Evolutionary conservation across 1,140 invertebrate genomes (phyloP).

Genomic region (Bombus confusus): DNA sequence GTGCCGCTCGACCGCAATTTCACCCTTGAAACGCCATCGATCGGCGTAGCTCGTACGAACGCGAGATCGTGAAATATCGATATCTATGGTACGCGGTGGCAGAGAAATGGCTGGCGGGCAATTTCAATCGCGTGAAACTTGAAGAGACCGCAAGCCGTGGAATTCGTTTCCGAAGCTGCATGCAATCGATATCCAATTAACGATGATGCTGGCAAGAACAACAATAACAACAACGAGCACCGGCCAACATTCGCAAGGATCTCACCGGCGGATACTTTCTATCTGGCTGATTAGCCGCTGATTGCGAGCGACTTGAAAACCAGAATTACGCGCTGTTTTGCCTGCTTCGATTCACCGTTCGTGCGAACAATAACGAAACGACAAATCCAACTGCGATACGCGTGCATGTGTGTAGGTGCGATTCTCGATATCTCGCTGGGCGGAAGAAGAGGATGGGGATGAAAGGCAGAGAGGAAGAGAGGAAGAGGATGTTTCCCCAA

Average conservation of each 20-base stretch:
- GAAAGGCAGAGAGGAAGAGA: neutral
- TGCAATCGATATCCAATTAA: conserved; percentile 37
- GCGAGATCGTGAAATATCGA: neutral
- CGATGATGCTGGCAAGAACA: conserved; percentile 21
- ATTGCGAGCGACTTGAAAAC: conserved; percentile 9
- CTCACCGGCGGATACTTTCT: neutral
- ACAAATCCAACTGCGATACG: neutral
- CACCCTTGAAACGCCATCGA: neutral
- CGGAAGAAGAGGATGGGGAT: neutral
- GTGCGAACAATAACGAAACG: neutral
- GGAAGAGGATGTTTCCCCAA: neutral
- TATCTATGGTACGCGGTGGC: neutral
- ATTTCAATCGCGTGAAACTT: conserved; percentile 24
- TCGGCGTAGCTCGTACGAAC: neutral
- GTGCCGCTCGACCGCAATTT: neutral
- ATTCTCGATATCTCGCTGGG: neutral
- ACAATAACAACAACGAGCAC: neutral
- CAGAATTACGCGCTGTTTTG: neutral
- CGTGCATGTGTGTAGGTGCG: no score
- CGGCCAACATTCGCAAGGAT: neutral
- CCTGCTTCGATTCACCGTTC: neutral
- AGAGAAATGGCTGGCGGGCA: neutral
- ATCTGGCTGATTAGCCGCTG: conserved; percentile 19
- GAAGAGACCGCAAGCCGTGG: conserved; percentile 2
- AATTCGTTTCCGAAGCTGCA: neutral